phyloP scores from a whole-genome alignment of 2,113 vertebrate species.

The Erythrocercus mccallii region DNA sequence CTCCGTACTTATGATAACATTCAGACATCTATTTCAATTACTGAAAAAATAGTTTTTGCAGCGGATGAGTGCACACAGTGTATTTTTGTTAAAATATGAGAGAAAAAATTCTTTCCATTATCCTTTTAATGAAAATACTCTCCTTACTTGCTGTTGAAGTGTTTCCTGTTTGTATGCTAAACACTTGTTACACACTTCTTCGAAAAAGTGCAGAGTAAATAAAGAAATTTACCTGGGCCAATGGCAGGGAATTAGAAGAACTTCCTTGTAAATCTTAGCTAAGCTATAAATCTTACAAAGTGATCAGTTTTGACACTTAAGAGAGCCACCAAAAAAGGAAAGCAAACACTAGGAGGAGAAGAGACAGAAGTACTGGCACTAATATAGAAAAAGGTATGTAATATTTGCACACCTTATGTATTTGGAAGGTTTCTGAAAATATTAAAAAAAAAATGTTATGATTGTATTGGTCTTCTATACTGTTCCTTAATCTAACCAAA shows the following conservation, averaged over 20 bases:
- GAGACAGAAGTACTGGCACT: not conserved
- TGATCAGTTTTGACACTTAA: not conserved
- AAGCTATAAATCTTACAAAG: not conserved
- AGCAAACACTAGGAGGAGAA: not conserved
- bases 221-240: not conserved
- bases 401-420: not conserved
- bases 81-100: not conserved
- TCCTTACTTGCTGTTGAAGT: not conserved
- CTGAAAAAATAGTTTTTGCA: not conserved
- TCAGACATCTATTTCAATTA: not conserved
- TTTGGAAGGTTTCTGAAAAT: not conserved
- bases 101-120: not conserved
- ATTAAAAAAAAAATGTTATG: fast-evolving
- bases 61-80: not conserved
- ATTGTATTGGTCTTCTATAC: not conserved
- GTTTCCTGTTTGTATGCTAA: not conserved
- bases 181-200: not conserved
- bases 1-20: not conserved
- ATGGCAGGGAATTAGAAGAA: not conserved
- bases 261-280: not conserved
- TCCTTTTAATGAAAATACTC: not conserved
- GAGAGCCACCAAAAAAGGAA: not conserved
- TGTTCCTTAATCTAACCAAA: not conserved
- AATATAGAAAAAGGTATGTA: not conserved
- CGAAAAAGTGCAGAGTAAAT: not conserved